Conservation (phyloP, 2,888 invertebrate genomes). For the Podabrus alpinus region DNA sequence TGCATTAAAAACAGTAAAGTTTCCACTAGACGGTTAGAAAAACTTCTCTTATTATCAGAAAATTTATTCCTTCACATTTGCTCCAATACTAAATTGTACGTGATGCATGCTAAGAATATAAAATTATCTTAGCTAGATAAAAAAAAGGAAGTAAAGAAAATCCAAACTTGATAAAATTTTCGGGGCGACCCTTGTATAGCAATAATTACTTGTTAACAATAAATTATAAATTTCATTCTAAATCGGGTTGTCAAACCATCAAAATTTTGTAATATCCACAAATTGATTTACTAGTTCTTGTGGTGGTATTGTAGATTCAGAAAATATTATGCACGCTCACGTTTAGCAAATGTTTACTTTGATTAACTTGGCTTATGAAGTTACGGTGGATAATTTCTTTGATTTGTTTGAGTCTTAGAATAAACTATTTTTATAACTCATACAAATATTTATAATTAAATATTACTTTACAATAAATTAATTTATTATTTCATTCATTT, state of each 20-base stretch:
- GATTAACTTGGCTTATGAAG: conserved; percentile 12
- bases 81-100: neutral
- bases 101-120: neutral
- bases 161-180: neutral
- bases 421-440: neutral
- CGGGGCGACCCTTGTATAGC: neutral
- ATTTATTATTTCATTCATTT: neutral
- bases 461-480: neutral
- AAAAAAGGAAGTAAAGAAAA: neutral
- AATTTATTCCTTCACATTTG: neutral
- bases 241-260: neutral
- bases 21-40: neutral
- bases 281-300: conserved; percentile 6
- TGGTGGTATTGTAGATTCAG: neutral
- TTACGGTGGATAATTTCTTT: conserved; percentile 14
- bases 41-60: neutral
- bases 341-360: conserved; percentile 18
- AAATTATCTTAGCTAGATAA: neutral
- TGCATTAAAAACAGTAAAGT: neutral
- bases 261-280: conserved; percentile 2
- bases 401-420: conserved; percentile 7
- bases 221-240: neutral
- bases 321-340: conserved; percentile 14
- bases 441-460: neutral
- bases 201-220: neutral